Conservation (phyloP, 2,113 vertebrate species). For the Prunella himalayana region DNA sequence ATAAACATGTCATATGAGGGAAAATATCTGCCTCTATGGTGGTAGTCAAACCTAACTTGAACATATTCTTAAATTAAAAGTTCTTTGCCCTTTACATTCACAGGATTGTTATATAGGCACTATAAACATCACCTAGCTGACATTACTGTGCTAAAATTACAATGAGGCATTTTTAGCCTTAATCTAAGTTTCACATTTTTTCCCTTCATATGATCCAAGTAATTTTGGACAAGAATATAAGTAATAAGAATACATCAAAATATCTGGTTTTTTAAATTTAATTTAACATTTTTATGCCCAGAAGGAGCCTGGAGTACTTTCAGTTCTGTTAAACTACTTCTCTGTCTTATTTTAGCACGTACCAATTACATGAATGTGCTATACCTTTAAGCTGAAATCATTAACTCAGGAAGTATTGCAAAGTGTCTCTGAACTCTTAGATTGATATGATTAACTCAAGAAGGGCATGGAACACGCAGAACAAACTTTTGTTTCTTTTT, state of each 20-base stretch:
- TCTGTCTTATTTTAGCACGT: neutral
- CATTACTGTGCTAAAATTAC: neutral
- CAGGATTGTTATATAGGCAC: neutral
- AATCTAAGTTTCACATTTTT: neutral
- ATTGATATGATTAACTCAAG: neutral
- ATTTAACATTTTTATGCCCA: neutral
- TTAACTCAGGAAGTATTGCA: neutral
- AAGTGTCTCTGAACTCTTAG: neutral
- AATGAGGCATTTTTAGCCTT: neutral
- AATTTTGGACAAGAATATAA: neutral
- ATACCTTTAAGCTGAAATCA: neutral
- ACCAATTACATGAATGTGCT: neutral
- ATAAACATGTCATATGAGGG: neutral
- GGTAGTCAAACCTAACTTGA: neutral
- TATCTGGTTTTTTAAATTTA: neutral
- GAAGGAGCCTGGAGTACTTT: neutral
- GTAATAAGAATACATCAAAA: neutral
- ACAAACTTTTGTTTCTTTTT: neutral
- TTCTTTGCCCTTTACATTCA: neutral
- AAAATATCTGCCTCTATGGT: neutral
- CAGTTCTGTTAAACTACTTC: neutral
- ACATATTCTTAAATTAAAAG: neutral
- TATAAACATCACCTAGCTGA: neutral
- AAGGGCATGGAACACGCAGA: neutral
- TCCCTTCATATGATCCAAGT: neutral